These are phyloP conservation scores for Limnephilus auricula DNA, from an alignment of 2,888 invertebrate genomes.

Conservation along the genomic window DNA sequence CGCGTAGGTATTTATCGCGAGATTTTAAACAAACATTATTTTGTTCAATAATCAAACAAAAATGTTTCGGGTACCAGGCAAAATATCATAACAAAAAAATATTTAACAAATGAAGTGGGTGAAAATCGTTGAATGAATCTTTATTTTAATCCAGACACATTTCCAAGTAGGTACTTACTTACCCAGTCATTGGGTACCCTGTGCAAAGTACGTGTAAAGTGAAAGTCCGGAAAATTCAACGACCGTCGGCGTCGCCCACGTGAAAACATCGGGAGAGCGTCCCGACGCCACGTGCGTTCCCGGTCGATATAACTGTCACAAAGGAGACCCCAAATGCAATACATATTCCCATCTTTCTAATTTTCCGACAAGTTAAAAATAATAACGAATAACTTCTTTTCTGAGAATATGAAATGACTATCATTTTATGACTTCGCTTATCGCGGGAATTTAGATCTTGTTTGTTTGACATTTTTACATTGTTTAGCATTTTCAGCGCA, in stretches of 20 bases:
- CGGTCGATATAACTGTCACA: constrained; percentile 52
- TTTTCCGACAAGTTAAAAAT: too few species aligned
- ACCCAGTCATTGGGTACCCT: not conserved
- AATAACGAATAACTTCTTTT: not conserved
- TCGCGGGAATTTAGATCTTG: not conserved
- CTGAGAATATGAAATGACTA: not conserved
- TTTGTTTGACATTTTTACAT: not conserved
- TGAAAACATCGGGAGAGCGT: constrained; percentile 33
- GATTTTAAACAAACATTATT: not conserved
- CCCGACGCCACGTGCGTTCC: constrained; percentile 60
- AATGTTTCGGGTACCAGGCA: not conserved
- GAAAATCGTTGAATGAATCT: not conserved
- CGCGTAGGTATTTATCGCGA: not conserved
- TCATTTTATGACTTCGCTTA: not conserved
- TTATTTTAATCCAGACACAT: not conserved
- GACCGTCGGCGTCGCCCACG: constrained; percentile 4
- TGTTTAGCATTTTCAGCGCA: not conserved
- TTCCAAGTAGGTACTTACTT: not conserved
- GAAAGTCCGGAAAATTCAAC: constrained; percentile 30
- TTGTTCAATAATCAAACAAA: not conserved
- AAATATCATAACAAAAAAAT: not conserved
- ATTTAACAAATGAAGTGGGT: not conserved
- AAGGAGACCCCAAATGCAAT: not conserved
- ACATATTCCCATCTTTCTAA: not conserved
- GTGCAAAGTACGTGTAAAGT: not conserved